Base-by-base conservation (phyloP, 2,113 vertebrate species). In the Myotis lucifugus region DNA sequence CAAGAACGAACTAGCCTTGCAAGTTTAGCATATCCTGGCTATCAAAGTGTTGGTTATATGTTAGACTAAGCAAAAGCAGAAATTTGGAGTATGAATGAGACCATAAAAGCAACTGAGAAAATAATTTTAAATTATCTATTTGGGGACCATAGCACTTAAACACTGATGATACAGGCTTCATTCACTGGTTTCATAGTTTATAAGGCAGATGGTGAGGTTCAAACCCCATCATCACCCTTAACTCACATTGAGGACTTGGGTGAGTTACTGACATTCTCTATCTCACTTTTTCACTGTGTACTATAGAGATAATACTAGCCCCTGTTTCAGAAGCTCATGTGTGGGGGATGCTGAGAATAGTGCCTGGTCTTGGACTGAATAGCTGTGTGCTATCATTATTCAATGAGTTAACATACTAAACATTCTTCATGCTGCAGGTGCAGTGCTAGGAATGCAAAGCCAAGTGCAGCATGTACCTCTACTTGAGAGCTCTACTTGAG, bases 1-100 rank as follows among this genome's bases (percentile, higher is more conserved):
- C 3, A 21, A 96, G 59, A 91, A 96, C n/a, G 5, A 93, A 34
- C 2, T n/a, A 91, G 66, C 48, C n/a, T 69, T 76, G 81, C 76
- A 92, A n/a, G 12, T 67, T 67, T 32, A n/a, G 64, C 64, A 67
- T 67, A 67, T 67, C n/a, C 32, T 67, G 15, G 64, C 12, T 73
- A 79, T 52, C 54, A 56, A 76, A 90, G 48, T 69, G 11, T 56
- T 81, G 23, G 27, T 78, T 88, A 73, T 21, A 9, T 67, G 13
- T 72, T 85, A 88, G 37, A 81, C 27, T 66, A 85, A 95, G 21
- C 74, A 15, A 85, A 91, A 89, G 27, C 17, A 86, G 52, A 89
- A 86, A 21, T 86, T 27, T 72, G 32, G 34, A 12, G 46, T 83
- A 23, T 66, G 29, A 74, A 83, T 66, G n/a, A 13, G n/a, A 83